Percentiles rank a stretch among this genome's conserved stretches.
These are phyloP conservation scores for Ligdia adustata DNA, from an alignment of 2,888 invertebrate genomes.

Conservation along the genomic window DNA sequence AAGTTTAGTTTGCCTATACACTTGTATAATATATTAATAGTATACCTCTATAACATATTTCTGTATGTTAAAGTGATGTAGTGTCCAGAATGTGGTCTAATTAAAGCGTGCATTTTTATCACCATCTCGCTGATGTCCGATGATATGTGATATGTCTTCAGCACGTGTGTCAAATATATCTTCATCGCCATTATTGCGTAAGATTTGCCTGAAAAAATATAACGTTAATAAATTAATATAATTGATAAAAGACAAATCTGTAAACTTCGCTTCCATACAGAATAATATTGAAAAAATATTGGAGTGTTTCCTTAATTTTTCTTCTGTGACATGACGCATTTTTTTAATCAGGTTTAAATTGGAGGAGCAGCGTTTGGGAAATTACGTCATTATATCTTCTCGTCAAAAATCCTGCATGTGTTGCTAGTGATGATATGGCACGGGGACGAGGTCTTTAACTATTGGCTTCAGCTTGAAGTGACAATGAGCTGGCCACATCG, in stretches of 20 bases:
- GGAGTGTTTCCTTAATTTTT: not conserved
- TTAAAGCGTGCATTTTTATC: not conserved
- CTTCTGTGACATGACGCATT: not conserved
- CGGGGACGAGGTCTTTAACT: too few species aligned
- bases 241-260: not conserved
- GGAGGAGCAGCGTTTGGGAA: not conserved
- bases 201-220: conserved; percentile 9
- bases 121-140: conserved; percentile 1
- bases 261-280: not conserved
- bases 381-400: not conserved
- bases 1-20: too few species aligned
- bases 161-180: not conserved
- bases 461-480: too few species aligned
- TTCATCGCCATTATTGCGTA: conserved; percentile 16
- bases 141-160: not conserved
- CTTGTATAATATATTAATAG: too few species aligned
- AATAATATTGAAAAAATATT: not conserved
- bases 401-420: too few species aligned
- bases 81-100: not conserved
- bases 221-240: not conserved
- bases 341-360: not conserved
- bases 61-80: not conserved
- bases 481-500: too few species aligned
- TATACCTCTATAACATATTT: too few species aligned
- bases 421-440: too few species aligned